Evolutionary conservation across 2,797 vertebrate species (phyloP).

Genomic region (Xenops minutus): DNA sequence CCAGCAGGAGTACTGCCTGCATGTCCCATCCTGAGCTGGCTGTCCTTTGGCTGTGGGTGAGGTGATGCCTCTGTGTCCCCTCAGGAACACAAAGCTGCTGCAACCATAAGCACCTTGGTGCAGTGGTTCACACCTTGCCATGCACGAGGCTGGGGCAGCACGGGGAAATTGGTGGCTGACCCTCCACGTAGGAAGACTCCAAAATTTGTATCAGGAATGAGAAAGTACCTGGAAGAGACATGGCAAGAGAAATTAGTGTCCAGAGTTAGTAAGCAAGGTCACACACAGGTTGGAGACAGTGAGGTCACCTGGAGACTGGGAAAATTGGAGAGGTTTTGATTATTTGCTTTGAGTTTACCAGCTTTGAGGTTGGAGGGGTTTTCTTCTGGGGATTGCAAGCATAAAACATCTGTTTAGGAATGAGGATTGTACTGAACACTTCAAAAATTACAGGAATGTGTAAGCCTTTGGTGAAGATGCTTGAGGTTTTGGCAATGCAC

Average conservation of each 20-base stretch:
- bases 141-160: background rate
- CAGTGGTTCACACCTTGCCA: background rate
- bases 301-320: background rate
- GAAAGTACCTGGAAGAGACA: background rate
- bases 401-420: background rate
- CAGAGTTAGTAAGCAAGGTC: background rate
- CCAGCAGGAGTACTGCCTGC: background rate
- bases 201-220: background rate
- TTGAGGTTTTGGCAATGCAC: background rate
- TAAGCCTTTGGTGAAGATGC: background rate
- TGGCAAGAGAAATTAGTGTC: background rate
- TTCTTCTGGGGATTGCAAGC: background rate
- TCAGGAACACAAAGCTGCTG: background rate
- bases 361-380: background rate
- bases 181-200: background rate
- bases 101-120: background rate
- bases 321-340: background rate
- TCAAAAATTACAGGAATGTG: background rate
- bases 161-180: fast-evolving
- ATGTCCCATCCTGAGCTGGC: background rate
- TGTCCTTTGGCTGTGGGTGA: background rate
- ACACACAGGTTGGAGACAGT: background rate
- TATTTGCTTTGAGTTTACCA: background rate
- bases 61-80: background rate
- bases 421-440: background rate